phyloP scores from a whole-genome alignment of 2,113 vertebrate species.

The Pandion haliaetus region DNA sequence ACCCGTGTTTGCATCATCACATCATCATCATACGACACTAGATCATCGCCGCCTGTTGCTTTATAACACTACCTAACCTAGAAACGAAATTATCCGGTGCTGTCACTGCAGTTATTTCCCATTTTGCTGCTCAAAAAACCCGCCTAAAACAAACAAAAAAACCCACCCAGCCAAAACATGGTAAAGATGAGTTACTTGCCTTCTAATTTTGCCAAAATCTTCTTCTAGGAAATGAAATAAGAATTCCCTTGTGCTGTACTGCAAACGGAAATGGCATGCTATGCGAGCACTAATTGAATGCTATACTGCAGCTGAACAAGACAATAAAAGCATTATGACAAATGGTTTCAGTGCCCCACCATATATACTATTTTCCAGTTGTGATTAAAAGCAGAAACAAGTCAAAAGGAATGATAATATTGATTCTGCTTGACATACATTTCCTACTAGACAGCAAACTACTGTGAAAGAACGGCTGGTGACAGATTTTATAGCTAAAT shows the following conservation, averaged over 20 bases:
- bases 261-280: background rate
- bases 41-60: background rate
- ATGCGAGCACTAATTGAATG: background rate
- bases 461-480: background rate
- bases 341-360: background rate
- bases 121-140: background rate
- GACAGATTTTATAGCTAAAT: background rate
- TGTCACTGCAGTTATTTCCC: background rate
- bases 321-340: background rate
- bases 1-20: background rate
- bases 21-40: background rate
- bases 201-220: background rate
- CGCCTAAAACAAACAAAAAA: background rate
- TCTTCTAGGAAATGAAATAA: background rate
- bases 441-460: slow-evolving; percentile 1
- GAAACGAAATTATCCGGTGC: background rate
- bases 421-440: slow-evolving; percentile 9
- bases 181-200: background rate
- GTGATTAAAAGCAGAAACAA: slow-evolving; percentile 12
- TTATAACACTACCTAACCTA: background rate
- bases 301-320: background rate
- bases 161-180: background rate
- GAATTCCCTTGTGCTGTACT: background rate
- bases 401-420: background rate
- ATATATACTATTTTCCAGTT: background rate